Base-by-base conservation (phyloP, 2,888 invertebrate genomes). In the Ectobius pallidus region DNA sequence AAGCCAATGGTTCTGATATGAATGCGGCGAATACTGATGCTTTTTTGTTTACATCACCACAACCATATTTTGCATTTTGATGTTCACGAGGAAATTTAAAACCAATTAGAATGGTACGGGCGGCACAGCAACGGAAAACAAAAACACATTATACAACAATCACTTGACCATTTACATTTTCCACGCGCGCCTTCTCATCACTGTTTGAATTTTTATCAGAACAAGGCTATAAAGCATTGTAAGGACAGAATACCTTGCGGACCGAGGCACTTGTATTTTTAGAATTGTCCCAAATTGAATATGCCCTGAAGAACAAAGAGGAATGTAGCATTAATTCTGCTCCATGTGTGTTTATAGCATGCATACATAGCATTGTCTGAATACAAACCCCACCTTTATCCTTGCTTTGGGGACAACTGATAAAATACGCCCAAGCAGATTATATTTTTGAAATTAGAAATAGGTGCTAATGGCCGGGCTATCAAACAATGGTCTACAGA, bases 61-160 rank as follows among this genome's bases (percentile, higher is more conserved):
- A 46, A 30, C 27, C 65, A 65, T 65, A 65, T 65, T 65, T 65
- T 65, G 65, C 65, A 65, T 65, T 65, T 65, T 65, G 65, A 65
- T 65, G 65, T 65, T 46, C 65, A 46, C 20, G 65, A 65, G 44
- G 65, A 65, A 65, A 65, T 65, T 65, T 65, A 65, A 65, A 65
- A 65, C 65, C 65, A 65, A 65, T 65, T 65, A 65, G 65, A 65
- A 44, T 65, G 27, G 46, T 65, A 27, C 65, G 65, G 63, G 32
- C 62, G 62, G 30, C 34, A 42, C 63, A 39, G 42, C 20, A 42
- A 46, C 44, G 18, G 44, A 46, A 65, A n/a, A 65, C 42, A 65
- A 65, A 65, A 65, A 65, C 65, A 46, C 65, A 46, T 65, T 65
- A 65, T 65, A 65, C 65, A 65, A 65, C 65, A 65, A 65, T 65